Conservation (phyloP, 2,888 invertebrate genomes). For the Orthosia gracilis region DNA sequence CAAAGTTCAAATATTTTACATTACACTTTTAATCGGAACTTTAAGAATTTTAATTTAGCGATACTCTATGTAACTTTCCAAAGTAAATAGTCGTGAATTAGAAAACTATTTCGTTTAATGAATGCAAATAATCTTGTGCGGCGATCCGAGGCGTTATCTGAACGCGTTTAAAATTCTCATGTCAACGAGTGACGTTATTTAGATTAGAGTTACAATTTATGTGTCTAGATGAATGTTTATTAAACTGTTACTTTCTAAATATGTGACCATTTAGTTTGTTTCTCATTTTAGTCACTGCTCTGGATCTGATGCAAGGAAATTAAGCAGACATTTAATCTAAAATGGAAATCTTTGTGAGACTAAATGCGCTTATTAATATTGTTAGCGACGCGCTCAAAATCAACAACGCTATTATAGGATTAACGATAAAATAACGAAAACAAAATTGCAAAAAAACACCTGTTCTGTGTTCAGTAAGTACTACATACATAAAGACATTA, state of each 20-base stretch:
- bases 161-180: conserved; percentile 36
- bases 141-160: conserved; percentile 17
- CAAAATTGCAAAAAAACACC: too few relatives aligned
- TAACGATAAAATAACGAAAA: too few relatives aligned
- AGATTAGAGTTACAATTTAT: conserved; percentile 48
- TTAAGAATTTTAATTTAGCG: conserved; percentile 35
- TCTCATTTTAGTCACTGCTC: background rate
- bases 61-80: conserved; percentile 36
- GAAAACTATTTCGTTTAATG: conserved; percentile 61
- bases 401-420: too few relatives aligned
- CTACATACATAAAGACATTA: too few relatives aligned
- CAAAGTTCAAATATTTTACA: background rate
- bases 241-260: conserved; percentile 21
- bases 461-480: too few relatives aligned
- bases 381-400: too few relatives aligned
- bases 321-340: too few relatives aligned
- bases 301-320: background rate
- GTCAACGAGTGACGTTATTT: conserved; percentile 39
- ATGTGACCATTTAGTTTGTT: conserved; percentile 2
- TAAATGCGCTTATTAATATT: too few relatives aligned
- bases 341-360: too few relatives aligned
- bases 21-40: conserved; percentile 10
- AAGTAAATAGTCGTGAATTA: conserved; percentile 48
- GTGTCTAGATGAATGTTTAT: conserved; percentile 50
- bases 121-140: conserved; percentile 34